Evolutionary conservation across 2,797 vertebrate genomes (phyloP), one percentile per base, ranked within the genome.

Genomic region (Petrocephalus sullivani): DNA sequence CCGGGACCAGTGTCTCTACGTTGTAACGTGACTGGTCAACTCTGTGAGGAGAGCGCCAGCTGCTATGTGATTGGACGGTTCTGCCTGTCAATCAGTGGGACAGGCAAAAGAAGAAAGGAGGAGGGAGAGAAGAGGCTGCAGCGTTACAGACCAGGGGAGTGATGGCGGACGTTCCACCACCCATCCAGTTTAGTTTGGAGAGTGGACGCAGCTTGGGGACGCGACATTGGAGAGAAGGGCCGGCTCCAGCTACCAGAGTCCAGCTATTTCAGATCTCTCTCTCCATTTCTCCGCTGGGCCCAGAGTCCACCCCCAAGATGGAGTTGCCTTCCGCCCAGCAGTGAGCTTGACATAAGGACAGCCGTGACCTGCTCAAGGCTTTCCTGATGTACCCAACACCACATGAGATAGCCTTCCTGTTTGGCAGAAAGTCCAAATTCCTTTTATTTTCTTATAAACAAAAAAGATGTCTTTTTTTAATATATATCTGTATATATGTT

Each of bases 381-480:
- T 95, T 93, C 94, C 93, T 93, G 94, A 94, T 94, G 92, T 90
- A 89, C 93, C 94, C 93, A 92, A 93, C 71, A 87, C 19, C 82
- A 37, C 28, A 46, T 60, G 54, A 53, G 51, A 54, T 67, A 95
- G 95, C 94, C 94, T 95, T 94, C 96, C 95, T 92, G 95, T 92
- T 97, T 96, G 96, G 95, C 96, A 96, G 96, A 94, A 96, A 96
- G 92, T 91, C 96, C 96, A 96, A 96, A 89, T 94, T 94, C 92
- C 91, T 95, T 91, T 89, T 92, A 91, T 95, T 91, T 90, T 89
- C 91, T 94, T 93, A 93, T 87, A 91, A 93, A 89, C 90, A 92
- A 94, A 93, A 96, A 96, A 95, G 95, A 97, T 96, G 96, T 96
- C 97, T 97, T 96, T 94, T 93, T 95, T 95, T 96, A 96, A 96